These are phyloP conservation scores for Paracanthobrama guichenoti DNA, from an alignment of 2,113 vertebrate genomes.

Conservation along the genomic window DNA sequence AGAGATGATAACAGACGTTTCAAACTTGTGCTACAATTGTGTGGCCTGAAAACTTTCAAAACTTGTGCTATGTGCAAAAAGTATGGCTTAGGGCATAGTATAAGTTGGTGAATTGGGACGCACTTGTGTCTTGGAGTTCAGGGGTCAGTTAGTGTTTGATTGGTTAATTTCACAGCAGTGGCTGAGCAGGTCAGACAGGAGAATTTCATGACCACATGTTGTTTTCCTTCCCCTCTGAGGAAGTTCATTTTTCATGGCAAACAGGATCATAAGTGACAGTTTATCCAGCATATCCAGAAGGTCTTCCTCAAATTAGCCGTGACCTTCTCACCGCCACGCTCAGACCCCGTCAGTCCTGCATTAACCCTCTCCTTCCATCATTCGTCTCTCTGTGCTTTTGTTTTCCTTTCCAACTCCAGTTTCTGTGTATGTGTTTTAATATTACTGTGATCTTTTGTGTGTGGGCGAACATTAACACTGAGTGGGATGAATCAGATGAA, in stretches of 20 bases:
- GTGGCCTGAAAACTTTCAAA: no score
- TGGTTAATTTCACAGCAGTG: neutral
- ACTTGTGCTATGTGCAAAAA: no score
- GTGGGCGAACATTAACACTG: neutral
- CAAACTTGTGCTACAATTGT: no score
- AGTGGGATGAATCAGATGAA: no score
- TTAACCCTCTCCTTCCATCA: conserved; percentile 33
- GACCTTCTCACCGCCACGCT: conserved; percentile 85
- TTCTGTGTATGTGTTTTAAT: neutral
- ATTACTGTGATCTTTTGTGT: neutral
- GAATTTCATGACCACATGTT: neutral
- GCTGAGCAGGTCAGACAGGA: neutral
- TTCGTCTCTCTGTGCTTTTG: conserved; percentile 1
- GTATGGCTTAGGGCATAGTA: no score
- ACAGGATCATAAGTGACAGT: conserved; percentile 76
- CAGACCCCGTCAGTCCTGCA: conserved; percentile 51
- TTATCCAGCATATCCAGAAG: conserved; percentile 81
- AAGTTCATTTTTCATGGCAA: conserved; percentile 77
- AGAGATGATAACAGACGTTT: no score
- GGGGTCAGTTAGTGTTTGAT: neutral
- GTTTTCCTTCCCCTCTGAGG: conserved; percentile 71
- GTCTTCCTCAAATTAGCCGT: conserved; percentile 82
- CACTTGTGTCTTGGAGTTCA: neutral
- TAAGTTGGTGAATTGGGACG: neutral
- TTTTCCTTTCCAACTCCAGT: neutral